These are phyloP conservation scores for Polydrusus pterygomalis DNA, from an alignment of 2,888 invertebrate genomes.

Conservation along the genomic window DNA sequence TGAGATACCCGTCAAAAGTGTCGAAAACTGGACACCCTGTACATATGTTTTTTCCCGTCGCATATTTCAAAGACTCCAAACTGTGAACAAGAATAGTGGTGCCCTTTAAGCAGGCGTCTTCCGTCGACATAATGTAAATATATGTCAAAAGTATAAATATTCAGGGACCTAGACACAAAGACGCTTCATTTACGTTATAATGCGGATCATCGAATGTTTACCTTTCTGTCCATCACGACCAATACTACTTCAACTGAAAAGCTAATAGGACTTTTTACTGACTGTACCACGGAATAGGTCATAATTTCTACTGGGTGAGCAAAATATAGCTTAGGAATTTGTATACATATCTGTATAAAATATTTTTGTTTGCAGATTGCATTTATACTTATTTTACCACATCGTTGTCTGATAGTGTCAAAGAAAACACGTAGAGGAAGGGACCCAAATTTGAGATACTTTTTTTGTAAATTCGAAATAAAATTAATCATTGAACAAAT, in stretches of 20 bases:
- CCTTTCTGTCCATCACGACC: constrained; percentile 20
- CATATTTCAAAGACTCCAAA: constrained; percentile 38
- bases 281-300: neutral
- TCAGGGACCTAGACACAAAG: constrained; percentile 23
- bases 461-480: too few relatives aligned
- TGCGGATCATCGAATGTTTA: constrained; percentile 29
- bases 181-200: constrained; percentile 33
- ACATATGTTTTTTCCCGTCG: constrained; percentile 31
- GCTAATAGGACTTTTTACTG: constrained; percentile 26
- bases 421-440: too few relatives aligned
- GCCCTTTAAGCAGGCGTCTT: constrained; percentile 31
- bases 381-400: too few relatives aligned
- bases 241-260: constrained; percentile 27
- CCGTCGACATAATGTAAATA: constrained; percentile 34
- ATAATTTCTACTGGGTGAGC: neutral
- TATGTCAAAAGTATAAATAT: constrained; percentile 42
- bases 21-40: too few relatives aligned
- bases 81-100: constrained; percentile 38
- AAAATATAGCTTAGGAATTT: too few relatives aligned
- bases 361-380: too few relatives aligned
- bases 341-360: too few relatives aligned
- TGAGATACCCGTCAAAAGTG: too few relatives aligned
- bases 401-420: too few relatives aligned
- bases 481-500: too few relatives aligned
- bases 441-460: too few relatives aligned